Percentiles rank a stretch among this genome's conserved stretches.
phyloP scores from a whole-genome alignment of 2,113 vertebrate genomes.

The Bombycilla garrulus region DNA sequence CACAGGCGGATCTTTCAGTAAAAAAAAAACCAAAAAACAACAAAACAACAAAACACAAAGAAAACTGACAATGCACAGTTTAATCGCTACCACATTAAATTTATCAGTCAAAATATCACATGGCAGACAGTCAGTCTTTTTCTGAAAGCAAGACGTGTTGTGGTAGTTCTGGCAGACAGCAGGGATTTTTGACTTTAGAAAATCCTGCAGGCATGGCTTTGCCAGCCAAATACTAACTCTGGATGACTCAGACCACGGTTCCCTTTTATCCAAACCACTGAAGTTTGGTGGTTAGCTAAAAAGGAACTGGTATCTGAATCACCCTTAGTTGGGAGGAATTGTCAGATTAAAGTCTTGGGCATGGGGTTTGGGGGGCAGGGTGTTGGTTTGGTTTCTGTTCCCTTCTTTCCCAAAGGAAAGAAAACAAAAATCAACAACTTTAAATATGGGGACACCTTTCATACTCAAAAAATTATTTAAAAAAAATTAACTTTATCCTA shows the following conservation, averaged over 20 bases:
- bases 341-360: neutral
- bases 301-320: constrained; percentile 56
- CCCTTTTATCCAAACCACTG: constrained; percentile 55
- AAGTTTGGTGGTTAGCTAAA: constrained; percentile 43
- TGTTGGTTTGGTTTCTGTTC: neutral
- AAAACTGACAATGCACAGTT: neutral
- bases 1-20: neutral
- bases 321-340: neutral
- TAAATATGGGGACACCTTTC: neutral
- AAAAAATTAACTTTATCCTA: neutral
- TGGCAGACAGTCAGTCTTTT: neutral
- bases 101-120: constrained; percentile 27
- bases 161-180: neutral
- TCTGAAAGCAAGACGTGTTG: neutral
- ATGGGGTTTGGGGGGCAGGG: neutral
- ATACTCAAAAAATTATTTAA: neutral
- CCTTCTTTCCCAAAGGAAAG: neutral
- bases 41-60: neutral
- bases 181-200: neutral
- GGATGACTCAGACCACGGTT: constrained; percentile 37
- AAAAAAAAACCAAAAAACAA: neutral
- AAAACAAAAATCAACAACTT: neutral
- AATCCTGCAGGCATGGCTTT: constrained; percentile 33
- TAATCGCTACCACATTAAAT: neutral
- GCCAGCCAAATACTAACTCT: constrained; percentile 1